phyloP scores from a whole-genome alignment of 2,888 invertebrate genomes.

The Cephus spinipes region DNA sequence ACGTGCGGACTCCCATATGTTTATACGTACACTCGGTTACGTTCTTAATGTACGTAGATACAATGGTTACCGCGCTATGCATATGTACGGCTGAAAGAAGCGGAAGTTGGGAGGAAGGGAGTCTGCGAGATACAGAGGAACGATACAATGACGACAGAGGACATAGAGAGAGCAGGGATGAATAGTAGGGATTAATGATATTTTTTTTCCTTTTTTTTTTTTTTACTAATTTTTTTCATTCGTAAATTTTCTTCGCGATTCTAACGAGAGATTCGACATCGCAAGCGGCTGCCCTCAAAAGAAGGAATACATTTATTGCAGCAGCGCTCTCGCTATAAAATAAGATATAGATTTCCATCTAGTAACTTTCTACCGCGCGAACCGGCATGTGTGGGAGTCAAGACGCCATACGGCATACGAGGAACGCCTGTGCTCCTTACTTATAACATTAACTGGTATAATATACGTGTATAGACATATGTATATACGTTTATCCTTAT shows the following conservation, averaged over 20 bases:
- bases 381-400: slow-evolving; percentile 58
- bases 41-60: background rate
- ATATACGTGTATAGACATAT: background rate
- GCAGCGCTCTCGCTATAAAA: slow-evolving; percentile 55
- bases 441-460: slow-evolving; percentile 19
- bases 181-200: background rate
- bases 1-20: slow-evolving; percentile 11
- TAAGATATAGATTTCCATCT: slow-evolving; percentile 67
- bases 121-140: background rate
- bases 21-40: background rate
- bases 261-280: background rate
- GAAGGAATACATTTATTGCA: slow-evolving; percentile 54
- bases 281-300: background rate
- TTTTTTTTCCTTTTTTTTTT: background rate
- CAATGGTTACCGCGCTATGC: background rate
- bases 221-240: background rate
- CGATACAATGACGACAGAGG: background rate
- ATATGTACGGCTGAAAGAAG: background rate
- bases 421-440: slow-evolving; percentile 15
- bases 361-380: slow-evolving; percentile 61
- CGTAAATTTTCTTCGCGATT: background rate
- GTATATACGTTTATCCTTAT: background rate
- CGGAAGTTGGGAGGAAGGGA: background rate
- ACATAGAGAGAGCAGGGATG: background rate
- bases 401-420: slow-evolving; percentile 59